Evolutionary conservation across 2,797 vertebrate genomes (phyloP).

Genomic region (Clarias fuscus): DNA sequence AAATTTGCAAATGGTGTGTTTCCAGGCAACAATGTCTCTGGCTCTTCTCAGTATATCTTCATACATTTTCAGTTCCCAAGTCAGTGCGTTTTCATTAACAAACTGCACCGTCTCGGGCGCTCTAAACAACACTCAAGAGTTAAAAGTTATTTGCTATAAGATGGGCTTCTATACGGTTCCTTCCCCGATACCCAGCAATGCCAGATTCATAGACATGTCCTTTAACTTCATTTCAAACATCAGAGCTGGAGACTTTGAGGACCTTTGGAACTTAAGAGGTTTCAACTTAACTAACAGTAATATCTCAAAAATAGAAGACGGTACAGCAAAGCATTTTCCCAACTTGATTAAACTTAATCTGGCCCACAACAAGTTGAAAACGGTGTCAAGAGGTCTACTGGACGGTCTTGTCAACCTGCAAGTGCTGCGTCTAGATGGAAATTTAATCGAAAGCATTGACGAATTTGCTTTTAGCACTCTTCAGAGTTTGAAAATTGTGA

Average conservation of each 20-base stretch:
- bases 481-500: conserved; percentile 49
- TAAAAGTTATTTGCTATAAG: conserved; percentile 62
- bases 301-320: conserved; percentile 48
- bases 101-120: conserved; percentile 54
- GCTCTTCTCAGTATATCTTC: not conserved
- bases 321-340: conserved; percentile 39
- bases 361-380: conserved; percentile 47
- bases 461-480: conserved; percentile 48
- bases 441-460: conserved; percentile 49
- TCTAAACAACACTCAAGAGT: not conserved
- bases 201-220: conserved; percentile 57
- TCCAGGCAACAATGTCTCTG: not conserved
- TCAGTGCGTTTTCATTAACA: conserved; percentile 52
- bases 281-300: conserved; percentile 60
- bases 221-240: conserved; percentile 56
- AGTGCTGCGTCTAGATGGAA: conserved; percentile 48
- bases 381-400: conserved; percentile 43
- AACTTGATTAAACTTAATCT: conserved; percentile 54
- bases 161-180: conserved; percentile 56
- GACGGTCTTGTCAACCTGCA: conserved; percentile 42
- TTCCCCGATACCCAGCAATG: conserved; percentile 40
- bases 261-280: conserved; percentile 43
- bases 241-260: conserved; percentile 46
- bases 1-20: not conserved
- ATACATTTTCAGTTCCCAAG: not conserved